Evolutionary conservation across 2,888 invertebrate genomes (phyloP).

Genomic region (Phasia obesa): DNA sequence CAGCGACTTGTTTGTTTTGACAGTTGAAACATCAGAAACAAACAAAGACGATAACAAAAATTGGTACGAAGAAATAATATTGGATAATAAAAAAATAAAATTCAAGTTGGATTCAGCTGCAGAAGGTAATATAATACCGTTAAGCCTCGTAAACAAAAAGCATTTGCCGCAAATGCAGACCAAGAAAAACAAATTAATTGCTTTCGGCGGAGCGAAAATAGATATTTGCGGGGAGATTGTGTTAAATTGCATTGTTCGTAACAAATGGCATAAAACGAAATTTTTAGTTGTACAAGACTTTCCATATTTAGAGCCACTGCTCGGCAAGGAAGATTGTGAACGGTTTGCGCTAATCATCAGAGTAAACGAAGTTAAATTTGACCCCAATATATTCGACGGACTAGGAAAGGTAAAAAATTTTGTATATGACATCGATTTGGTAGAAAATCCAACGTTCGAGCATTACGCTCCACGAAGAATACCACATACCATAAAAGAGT

Average conservation of each 20-base stretch:
- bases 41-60: conserved; percentile 62
- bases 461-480: conserved; percentile 65
- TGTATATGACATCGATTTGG: conserved; percentile 12
- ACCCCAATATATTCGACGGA: no score
- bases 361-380: no score
- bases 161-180: no score
- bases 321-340: conserved; percentile 17
- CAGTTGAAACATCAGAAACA: conserved; percentile 51
- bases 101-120: conserved; percentile 67
- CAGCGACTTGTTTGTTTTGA: conserved; percentile 65
- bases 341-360: background rate
- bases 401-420: no score
- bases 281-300: conserved; percentile 23
- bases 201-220: no score
- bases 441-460: no score
- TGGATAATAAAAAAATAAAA: conserved; percentile 63
- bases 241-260: background rate
- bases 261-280: conserved; percentile 4
- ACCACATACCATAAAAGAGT: conserved; percentile 57
- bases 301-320: conserved; percentile 19
- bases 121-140: conserved; percentile 62
- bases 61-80: conserved; percentile 62
- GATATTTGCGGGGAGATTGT: no score
- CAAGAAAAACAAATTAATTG: no score
- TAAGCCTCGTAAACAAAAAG: conserved; percentile 45